Evolutionary conservation across 37 sponge, comb jelly and placozoan species (phyloP).

Genomic region (Aplysina aerophoba): DNA sequence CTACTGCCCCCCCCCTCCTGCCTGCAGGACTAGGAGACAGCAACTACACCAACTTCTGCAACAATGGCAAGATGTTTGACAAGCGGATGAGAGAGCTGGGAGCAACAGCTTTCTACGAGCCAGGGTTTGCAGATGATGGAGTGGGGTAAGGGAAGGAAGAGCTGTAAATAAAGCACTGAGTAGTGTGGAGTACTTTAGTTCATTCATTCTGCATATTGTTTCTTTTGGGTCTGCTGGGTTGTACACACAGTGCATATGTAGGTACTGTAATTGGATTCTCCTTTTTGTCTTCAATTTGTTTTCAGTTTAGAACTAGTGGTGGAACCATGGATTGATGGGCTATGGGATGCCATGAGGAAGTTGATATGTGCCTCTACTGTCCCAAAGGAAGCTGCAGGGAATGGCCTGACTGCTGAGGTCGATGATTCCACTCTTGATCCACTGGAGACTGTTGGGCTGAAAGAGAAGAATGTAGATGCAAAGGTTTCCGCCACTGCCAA

Average conservation of each 20-base stretch:
- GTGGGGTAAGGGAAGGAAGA: constrained; percentile 75
- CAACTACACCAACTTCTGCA: constrained; percentile 97
- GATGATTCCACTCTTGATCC: neutral
- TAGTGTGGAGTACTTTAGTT: too few relatives aligned
- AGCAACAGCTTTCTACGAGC: constrained; percentile 76
- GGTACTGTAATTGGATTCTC: too few relatives aligned
- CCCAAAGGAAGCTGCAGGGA: neutral
- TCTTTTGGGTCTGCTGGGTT: too few relatives aligned
- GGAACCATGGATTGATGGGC: constrained; percentile 96
- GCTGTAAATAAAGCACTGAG: too few relatives aligned
- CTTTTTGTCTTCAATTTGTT: neutral
- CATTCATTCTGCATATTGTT: too few relatives aligned
- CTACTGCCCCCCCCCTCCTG: neutral
- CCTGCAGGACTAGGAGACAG: constrained; percentile 90
- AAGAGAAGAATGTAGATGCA: neutral
- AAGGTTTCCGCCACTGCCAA: neutral
- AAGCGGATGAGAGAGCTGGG: constrained; percentile 72
- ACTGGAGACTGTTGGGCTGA: neutral
- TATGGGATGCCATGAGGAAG: constrained; percentile 78
- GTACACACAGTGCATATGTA: too few relatives aligned
- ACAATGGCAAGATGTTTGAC: constrained; percentile 87
- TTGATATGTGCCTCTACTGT: neutral
- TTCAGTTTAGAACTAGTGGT: constrained; percentile 93
- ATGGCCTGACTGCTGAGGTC: neutral
- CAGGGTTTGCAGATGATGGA: constrained; percentile 94